Evolutionary conservation across 1,140 invertebrate genomes (phyloP).

Genomic region (Semibalanus balanoides): DNA sequence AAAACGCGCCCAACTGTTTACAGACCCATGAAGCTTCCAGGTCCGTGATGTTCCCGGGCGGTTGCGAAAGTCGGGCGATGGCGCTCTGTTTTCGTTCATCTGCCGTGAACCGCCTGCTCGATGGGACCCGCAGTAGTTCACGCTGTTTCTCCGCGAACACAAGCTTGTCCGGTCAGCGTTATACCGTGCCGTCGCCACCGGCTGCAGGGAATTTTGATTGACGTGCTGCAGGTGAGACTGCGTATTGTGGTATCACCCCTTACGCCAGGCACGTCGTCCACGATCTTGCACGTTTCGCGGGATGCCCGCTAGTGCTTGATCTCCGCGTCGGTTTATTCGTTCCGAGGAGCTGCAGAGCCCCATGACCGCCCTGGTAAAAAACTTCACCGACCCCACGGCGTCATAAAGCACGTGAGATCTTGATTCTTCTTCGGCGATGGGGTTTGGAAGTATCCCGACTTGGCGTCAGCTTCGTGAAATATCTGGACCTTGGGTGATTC

Average conservation of each 20-base stretch:
- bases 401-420: background rate
- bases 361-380: conserved; percentile 18
- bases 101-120: background rate
- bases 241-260: conserved; percentile 11
- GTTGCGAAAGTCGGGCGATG: conserved; percentile 3
- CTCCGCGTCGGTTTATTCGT: conserved; percentile 20
- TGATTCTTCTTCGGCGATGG: conserved; percentile 21
- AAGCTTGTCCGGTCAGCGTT: conserved; percentile 6
- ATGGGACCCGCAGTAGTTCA: conserved; percentile 9
- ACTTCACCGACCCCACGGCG: conserved; percentile 10
- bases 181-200: conserved; percentile 4
- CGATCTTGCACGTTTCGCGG: conserved; percentile 16
- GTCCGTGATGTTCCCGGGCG: conserved; percentile 5
- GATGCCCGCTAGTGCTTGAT: conserved; percentile 16
- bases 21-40: conserved; percentile 10
- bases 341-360: conserved; percentile 17
- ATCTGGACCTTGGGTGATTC: conserved; percentile 8
- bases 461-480: conserved; percentile 23
- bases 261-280: conserved; percentile 18
- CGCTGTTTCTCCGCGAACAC: background rate
- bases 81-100: background rate
- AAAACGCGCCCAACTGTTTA: conserved; percentile 5
- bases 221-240: conserved; percentile 14
- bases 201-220: conserved; percentile 7
- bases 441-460: conserved; percentile 25